Base-by-base conservation (phyloP, 2,888 invertebrate species). In the Adelognathus sp. region DNA sequence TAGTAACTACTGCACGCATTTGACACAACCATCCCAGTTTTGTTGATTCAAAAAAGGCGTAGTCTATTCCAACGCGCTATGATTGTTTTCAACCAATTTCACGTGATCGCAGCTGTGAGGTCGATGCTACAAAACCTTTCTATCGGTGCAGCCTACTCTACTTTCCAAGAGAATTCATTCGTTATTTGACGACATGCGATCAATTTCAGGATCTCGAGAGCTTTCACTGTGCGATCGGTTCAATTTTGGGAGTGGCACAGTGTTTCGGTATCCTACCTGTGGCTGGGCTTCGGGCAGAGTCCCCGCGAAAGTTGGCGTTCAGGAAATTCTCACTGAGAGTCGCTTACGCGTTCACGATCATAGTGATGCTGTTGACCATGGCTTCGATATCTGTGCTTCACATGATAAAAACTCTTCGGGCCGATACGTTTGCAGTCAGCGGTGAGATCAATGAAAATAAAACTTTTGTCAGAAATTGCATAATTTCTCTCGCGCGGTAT, bases 201-300 rank as follows among this genome's bases (percentile, higher is more conserved):
- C 41, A 24, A 11, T 66, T 54, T 24, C 61, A 90, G 90, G 84
- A 87, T 64, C 79, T 83, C 11, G 88, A 90, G 80, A 87, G 86
- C 56, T 91, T 91, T 79, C 88, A 91, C 56, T 80, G 86, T 33
- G 89, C 91, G 1, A 86, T 90, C 4, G 80, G 88, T 0, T 82
- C 83, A 0, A 82, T 88, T 67, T 81, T 91, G 54, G 66, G 75
- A 1, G n/a, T 88, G 6, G 90, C 91, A 2, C 91, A 91, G 82
- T 81, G 86, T 67, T 91, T 91, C 46, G 91, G 91, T 3, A 5
- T 91, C 0, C 81, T 91, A 18, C 91, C 91, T 0, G 74, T 91
- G 2, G 58, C 71, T 1, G 88, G 88, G 1, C 76, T 91, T 11
- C 80, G 86, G 4, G 72, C 84, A 0, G 24, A 81, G 1, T 84